phyloP scores from a whole-genome alignment of 2,113 vertebrate species.

The Macrotus californicus region DNA sequence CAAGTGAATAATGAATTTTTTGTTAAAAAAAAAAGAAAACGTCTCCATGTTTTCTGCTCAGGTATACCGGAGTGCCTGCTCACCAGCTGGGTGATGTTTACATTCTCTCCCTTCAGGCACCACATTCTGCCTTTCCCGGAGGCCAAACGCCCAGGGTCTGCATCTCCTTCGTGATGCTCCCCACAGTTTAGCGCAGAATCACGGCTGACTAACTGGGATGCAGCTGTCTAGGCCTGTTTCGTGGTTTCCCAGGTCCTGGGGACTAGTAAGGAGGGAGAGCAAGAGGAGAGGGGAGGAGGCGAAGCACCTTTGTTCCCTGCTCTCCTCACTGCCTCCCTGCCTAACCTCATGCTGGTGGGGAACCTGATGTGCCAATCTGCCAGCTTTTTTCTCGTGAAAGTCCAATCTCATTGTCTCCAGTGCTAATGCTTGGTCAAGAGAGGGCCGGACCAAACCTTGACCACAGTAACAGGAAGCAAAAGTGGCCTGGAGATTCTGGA shows the following conservation, averaged over 20 bases:
- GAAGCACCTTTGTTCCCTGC: background rate
- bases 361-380: background rate
- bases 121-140: background rate
- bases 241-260: background rate
- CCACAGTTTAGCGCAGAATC: background rate
- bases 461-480: background rate
- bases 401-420: background rate
- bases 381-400: background rate
- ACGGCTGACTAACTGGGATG: no score
- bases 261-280: no score
- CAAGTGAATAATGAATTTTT: background rate
- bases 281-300: background rate
- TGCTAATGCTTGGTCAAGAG: background rate
- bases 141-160: background rate
- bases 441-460: background rate
- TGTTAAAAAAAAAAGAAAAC: background rate
- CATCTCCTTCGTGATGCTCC: background rate
- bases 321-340: background rate
- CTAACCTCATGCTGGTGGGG: accelerated
- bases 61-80: background rate
- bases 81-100: no score
- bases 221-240: accelerated
- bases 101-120: background rate
- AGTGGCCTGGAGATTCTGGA: background rate
- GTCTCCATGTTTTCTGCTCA: background rate